Evolutionary conservation across 2,888 invertebrate species (phyloP).

Genomic region (Catotricha subobsoleta): DNA sequence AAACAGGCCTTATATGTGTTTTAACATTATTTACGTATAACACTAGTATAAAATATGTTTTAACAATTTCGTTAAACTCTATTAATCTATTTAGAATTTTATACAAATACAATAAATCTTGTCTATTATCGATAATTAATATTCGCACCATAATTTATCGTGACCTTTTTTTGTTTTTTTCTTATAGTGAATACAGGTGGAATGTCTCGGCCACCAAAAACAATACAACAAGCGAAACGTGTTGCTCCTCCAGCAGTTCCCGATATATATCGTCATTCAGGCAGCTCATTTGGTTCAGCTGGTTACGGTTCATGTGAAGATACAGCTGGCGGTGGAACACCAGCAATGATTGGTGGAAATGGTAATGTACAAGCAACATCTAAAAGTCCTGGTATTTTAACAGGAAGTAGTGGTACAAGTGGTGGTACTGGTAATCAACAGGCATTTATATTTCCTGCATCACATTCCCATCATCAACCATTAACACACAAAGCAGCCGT

Average conservation of each 20-base stretch:
- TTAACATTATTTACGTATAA: no score
- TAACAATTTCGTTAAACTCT: no score
- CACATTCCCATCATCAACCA: constrained; percentile 42
- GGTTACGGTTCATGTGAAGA: constrained; percentile 65
- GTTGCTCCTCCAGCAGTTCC: constrained; percentile 80
- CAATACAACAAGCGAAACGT: constrained; percentile 74
- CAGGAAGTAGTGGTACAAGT: neutral
- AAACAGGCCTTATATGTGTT: no score
- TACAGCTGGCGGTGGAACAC: constrained; percentile 31
- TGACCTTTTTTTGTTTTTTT: no score
- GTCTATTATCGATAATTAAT: no score
- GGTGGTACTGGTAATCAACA: neutral
- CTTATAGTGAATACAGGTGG: constrained; percentile 61
- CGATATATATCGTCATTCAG: constrained; percentile 61
- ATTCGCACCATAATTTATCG: no score
- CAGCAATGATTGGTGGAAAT: constrained; percentile 1
- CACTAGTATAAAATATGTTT: no score
- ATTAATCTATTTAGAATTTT: no score
- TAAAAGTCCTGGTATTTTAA: constrained; percentile 10
- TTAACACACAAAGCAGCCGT: constrained; percentile 60
- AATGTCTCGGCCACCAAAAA: constrained; percentile 69
- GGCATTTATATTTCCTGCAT: constrained; percentile 57
- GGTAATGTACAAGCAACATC: constrained; percentile 1
- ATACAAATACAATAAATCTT: no score
- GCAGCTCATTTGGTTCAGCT: constrained; percentile 59